Percentiles rank a stretch among this genome's conserved stretches.
phyloP scores from a whole-genome alignment of 2,888 invertebrate genomes.

The Anodontia alba region DNA sequence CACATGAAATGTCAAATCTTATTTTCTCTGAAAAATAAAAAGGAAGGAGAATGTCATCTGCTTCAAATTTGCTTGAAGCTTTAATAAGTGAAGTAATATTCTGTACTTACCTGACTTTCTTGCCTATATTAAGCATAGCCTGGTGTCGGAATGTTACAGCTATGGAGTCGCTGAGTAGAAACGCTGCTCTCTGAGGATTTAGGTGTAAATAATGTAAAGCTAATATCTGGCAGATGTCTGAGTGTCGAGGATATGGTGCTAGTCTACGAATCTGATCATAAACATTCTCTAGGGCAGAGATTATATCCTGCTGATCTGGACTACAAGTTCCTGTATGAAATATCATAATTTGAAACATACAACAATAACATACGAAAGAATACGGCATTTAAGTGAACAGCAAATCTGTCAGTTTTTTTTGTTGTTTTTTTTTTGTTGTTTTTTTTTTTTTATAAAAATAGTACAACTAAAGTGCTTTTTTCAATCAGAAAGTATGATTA shows the following conservation, averaged over 20 bases:
- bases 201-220: constrained; percentile 65
- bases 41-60: no score
- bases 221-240: constrained; percentile 73
- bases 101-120: constrained; percentile 69
- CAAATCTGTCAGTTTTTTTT: no score
- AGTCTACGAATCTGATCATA: constrained; percentile 68
- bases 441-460: no score
- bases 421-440: no score
- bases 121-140: constrained; percentile 66
- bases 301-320: constrained; percentile 22
- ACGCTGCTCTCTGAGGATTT: constrained; percentile 69
- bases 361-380: no score
- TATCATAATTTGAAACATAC: background rate
- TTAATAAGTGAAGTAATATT: background rate
- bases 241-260: constrained; percentile 73
- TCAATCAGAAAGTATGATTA: no score
- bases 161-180: constrained; percentile 78
- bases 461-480: no score
- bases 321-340: constrained; percentile 14
- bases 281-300: constrained; percentile 64
- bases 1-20: no score
- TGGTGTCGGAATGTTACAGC: constrained; percentile 81
- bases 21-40: no score
- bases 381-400: background rate
- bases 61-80: no score